Evolutionary conservation across 2,113 vertebrate genomes (phyloP), one percentile per base, ranked within the genome.

Genomic region (Anthoscopus minutus): DNA sequence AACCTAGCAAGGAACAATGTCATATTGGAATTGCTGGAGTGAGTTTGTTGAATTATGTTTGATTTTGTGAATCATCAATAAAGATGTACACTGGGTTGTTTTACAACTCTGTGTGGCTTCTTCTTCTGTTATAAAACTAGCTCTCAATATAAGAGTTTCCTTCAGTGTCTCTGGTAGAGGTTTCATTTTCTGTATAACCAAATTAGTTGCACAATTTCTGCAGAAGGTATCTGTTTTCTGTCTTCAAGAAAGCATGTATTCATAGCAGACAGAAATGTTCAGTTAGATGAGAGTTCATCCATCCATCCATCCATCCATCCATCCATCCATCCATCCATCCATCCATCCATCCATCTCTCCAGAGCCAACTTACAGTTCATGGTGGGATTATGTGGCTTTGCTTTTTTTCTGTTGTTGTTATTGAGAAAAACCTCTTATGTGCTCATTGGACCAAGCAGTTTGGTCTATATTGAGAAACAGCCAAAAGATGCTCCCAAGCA

Each of bases 21-120:
- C 19, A 8, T 21, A 11, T 19, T 80, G 47, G 44, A 76, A 62
- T 38, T 53, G 33, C 87, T 42, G 87, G 40, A 79, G 57, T 37
- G 65, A 85, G n/a, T 88, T 31, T 42, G 70, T 35, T 84, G 72
- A 72, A 33, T 35, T 45, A 53, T 89, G 79, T 74, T 81, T 88
- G 85, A 83, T 93, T 90, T 92, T 88, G 45, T 91, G 92, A 93
- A 45, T 86, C 82, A 58, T 71, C 74, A 96, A 95, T 97, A 97
- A 97, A 97, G 72, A 64, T 38, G 53, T 48, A n/a, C 38, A 3
- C 72, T 56, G 38, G 40, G 28, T 88, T 86, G 76, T 92, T 94
- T 89, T 83, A 67, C 92, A 94, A 66, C 76, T 81, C 81, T 50
- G 17, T 27, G 42, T 92, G 35, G 37, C 65, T 93, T 77, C 71